Evolutionary conservation across 1,140 invertebrate genomes (phyloP), one percentile per base, ranked within the genome.

Genomic region (Sesamia nonagrioides): DNA sequence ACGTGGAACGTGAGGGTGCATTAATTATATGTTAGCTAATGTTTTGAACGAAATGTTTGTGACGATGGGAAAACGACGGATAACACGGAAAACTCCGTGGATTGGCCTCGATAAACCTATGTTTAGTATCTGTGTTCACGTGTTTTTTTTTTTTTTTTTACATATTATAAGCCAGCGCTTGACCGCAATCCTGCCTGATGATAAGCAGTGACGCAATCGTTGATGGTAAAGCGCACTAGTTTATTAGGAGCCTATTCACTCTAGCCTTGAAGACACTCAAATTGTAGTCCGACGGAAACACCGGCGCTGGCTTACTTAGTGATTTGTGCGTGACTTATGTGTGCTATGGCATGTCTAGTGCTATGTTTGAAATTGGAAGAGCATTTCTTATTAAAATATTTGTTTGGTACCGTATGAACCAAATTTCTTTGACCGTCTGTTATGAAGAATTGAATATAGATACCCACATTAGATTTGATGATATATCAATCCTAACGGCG

Each of bases 1-100:
- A 82, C 18, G 68, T 63, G 7, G 72, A 35, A 79, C 92, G 91
- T 94, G 92, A 76, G 74, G 82, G 68, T 78, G 92, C 91, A 94
- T 94, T 92, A 94, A 94, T 92, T 86, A 94, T 79, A 3, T 69
- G n/a, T 61, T 61, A 17, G 66, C 66, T 48, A 69, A 69, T 69
- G 66, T 69, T 69, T 68, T 69, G 21, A 50, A 69, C 66, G 66
- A 69, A 69, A 69, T 69, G 18, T 48, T 69, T 45, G 27, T 48
- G 58, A 8, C 27, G 11, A 63, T 50, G 73, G 42, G 58, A 75
- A 75, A 75, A 63, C 73, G 33, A 21, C 40, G 73, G 58, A 75
- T 56, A 63, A 75, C 58, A 61, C 40, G 40, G 54, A 58, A 74
- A 74, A 58, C 37, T 21, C 17, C 17, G 21, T 48, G 45, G 21